Conservation (phyloP, 2,113 vertebrate species). For the Engystomops pustulosus region DNA sequence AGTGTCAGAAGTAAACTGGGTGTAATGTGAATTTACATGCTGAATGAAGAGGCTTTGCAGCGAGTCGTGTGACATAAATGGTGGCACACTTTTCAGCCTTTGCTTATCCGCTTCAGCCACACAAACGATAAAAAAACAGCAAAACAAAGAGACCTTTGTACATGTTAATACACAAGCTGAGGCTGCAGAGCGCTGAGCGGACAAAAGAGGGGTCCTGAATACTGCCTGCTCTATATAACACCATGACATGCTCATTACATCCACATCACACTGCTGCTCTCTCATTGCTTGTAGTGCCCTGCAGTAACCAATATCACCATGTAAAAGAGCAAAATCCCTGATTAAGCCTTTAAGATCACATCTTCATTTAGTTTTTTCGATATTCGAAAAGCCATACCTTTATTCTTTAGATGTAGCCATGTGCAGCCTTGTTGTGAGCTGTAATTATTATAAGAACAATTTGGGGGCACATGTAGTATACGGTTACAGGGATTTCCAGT, state of each 20-base stretch:
- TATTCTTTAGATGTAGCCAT: too few relatives aligned
- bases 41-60: neutral
- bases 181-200: neutral
- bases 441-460: too few relatives aligned
- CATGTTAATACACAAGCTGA: neutral
- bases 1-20: neutral
- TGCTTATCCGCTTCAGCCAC: slow-evolving; percentile 23
- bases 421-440: too few relatives aligned
- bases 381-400: too few relatives aligned
- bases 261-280: neutral
- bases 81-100: slow-evolving; percentile 33
- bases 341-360: too few relatives aligned
- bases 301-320: too few relatives aligned
- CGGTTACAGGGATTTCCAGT: too few relatives aligned
- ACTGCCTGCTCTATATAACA: neutral
- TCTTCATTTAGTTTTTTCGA: too few relatives aligned
- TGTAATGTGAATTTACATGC: neutral
- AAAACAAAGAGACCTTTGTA: slow-evolving; percentile 36
- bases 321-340: too few relatives aligned
- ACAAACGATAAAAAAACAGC: slow-evolving; percentile 25
- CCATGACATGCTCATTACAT: neutral
- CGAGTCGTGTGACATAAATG: slow-evolving; percentile 30
- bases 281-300: neutral
- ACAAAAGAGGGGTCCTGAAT: neutral
- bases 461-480: too few relatives aligned